Conservation (phyloP, 1,140 invertebrate genomes). For the Drosophila novamexicana region DNA sequence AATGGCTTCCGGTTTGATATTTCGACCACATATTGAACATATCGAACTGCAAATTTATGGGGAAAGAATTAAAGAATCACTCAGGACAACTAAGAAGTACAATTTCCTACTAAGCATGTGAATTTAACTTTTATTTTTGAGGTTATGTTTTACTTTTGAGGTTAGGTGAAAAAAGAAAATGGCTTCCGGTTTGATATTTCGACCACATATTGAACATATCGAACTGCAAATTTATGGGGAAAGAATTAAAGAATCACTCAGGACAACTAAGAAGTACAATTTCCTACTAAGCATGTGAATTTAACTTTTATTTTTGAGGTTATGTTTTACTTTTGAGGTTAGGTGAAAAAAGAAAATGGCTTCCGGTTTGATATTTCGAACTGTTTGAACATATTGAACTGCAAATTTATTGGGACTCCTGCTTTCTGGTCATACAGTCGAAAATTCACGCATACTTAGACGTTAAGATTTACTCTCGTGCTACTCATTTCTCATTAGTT, state of each 20-base stretch:
- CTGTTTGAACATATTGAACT: neutral
- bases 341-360: neutral
- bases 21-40: slow-evolving; percentile 5
- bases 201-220: neutral
- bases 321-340: slow-evolving; percentile 8
- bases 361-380: neutral
- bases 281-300: slow-evolving; percentile 31
- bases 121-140: slow-evolving; percentile 3
- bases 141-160: slow-evolving; percentile 25
- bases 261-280: slow-evolving; percentile 32
- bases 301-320: slow-evolving; percentile 17
- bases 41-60: neutral
- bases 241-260: slow-evolving; percentile 33
- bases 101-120: slow-evolving; percentile 29
- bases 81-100: slow-evolving; percentile 38
- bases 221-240: neutral
- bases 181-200: neutral
- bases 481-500: slow-evolving; percentile 19
- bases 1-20: neutral
- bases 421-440: slow-evolving; percentile 17
- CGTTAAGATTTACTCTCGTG: slow-evolving; percentile 22
- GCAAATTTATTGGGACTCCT: neutral
- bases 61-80: slow-evolving; percentile 22
- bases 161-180: neutral
- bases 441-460: slow-evolving; percentile 17